Base-by-base conservation (phyloP, 2,797 vertebrate genomes). In the Gambusia yucatana region DNA sequence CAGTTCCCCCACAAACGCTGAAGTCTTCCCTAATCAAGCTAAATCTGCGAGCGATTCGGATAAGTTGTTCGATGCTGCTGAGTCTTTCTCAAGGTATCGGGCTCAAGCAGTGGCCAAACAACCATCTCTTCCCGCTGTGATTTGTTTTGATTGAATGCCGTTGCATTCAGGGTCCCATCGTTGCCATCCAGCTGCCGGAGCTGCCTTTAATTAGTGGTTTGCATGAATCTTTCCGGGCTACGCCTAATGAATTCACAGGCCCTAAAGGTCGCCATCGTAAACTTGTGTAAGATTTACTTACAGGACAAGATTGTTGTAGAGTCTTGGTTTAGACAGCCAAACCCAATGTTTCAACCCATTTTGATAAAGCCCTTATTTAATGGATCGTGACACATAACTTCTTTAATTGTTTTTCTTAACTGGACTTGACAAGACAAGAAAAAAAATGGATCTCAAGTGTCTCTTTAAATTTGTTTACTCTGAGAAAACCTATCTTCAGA, bases 201-300 rank as follows among this genome's bases (percentile, higher is more conserved):
- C 92, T 95, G 93, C 91, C 90, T 94, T 91, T 86, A 92, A 91
- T 95, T 95, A 93, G 94, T 94, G 92, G 94, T 91, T 85, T 90
- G 80, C 82, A 78, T 87, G 86, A 87, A 89, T 92, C 84, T 86
- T 73, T 84, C 86, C 89, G 89, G 81, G 87, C 78, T 94, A 52
- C 46, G 72, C 83, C 82, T 89, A 90, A 93, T 92, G 89, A 92
- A 87, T 89, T 84, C 76, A 86, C 77, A 73, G 83, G 79, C 84
- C 83, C 81, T 61, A 82, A 89, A 86, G 86, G 91, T 92, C 92
- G 82, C 83, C 92, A 82, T 89, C 73, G 82, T 44, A 52, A 82
- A 88, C 81, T 59, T 69, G 82, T 79, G 78, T 86, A 87, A 72
- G 86, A 76, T 79, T 46, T 36, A 76, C 79, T 75, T 67, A 81